phyloP scores from a whole-genome alignment of 2,113 vertebrate species.

The Rhizomys pruinosus region DNA sequence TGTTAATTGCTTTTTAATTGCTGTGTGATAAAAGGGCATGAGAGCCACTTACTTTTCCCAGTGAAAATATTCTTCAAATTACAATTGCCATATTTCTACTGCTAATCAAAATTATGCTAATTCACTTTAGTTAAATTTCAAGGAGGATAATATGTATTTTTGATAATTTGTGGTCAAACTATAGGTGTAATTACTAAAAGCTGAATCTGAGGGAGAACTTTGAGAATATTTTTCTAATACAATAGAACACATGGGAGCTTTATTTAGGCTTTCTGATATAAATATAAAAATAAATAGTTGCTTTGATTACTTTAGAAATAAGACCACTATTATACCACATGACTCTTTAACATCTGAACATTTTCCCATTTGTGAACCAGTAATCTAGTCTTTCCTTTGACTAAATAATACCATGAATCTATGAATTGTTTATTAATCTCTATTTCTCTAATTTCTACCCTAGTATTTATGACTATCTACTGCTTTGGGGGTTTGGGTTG shows the following conservation, averaged over 20 bases:
- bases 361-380: constrained; percentile 4
- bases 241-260: not conserved
- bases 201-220: not conserved
- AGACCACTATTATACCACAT: not conserved
- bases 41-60: not conserved
- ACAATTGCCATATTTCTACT: constrained; percentile 29
- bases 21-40: not conserved
- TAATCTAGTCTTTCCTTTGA: constrained; percentile 11
- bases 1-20: not conserved
- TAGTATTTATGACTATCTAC: not conserved
- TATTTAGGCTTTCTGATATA: constrained; percentile 45
- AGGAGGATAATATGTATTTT: constrained; percentile 35
- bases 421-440: not conserved
- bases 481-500: not conserved
- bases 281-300: constrained; percentile 28
- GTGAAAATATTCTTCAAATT: constrained; percentile 10
- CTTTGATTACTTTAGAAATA: constrained; percentile 43
- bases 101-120: not conserved
- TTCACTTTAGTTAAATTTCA: constrained; percentile 13
- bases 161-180: constrained; percentile 16
- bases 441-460: not conserved
- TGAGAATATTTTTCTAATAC: constrained; percentile 30
- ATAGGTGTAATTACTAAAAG: not conserved
- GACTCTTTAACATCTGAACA: not conserved
- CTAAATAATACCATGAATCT: not conserved